These are phyloP conservation scores for Dendrocincla tyrannina DNA, from an alignment of 2,797 vertebrate species.

Conservation along the genomic window DNA sequence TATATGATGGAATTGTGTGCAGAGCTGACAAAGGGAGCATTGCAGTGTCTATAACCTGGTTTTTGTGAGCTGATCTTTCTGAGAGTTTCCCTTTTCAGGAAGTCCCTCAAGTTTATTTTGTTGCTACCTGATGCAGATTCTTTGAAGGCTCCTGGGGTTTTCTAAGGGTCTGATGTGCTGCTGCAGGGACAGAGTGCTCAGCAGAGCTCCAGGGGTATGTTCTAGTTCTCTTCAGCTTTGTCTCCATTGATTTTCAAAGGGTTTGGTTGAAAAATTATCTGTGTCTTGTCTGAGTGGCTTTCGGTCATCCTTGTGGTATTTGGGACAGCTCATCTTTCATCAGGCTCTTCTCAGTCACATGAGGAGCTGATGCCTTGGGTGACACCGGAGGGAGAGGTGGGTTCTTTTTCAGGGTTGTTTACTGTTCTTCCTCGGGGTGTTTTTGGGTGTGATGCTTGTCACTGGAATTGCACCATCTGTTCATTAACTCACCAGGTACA, in stretches of 20 bases:
- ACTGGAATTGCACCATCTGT: background rate
- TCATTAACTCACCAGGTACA: background rate
- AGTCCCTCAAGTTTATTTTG: background rate
- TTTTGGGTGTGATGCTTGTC: background rate
- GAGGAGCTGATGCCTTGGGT: background rate
- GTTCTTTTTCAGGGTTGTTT: background rate
- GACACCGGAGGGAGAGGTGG: background rate
- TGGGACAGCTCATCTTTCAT: background rate
- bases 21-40: background rate
- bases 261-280: background rate
- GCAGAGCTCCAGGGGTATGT: background rate
- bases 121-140: background rate
- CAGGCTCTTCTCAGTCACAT: background rate
- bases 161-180: background rate
- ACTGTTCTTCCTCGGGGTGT: background rate
- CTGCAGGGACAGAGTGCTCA: background rate
- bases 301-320: background rate
- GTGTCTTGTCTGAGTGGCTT: background rate
- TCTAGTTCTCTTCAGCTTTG: background rate
- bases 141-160: background rate
- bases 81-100: background rate
- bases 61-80: background rate
- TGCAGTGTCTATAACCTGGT: background rate
- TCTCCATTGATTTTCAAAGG: background rate
- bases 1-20: rapidly evolving